Conservation (phyloP, 30 jellyfish, hydroid and myxozoan species). For the Cassiopea andromeda region DNA sequence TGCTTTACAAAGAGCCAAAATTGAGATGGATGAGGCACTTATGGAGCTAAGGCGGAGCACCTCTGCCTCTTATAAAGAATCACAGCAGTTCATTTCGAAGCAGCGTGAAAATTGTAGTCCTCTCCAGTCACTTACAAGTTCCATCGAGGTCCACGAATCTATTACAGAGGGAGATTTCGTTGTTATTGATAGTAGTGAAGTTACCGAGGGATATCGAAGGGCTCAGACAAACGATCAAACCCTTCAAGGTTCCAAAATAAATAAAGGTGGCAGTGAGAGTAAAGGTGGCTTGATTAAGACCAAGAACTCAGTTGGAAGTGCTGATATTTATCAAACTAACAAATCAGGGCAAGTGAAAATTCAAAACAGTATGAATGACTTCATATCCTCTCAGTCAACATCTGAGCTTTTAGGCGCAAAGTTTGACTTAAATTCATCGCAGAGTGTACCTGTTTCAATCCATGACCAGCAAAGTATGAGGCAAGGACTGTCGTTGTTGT, state of each 20-base stretch:
- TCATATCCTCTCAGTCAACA: neutral
- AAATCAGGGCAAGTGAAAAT: neutral
- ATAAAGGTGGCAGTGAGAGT: neutral
- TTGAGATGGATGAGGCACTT: conserved; percentile 66
- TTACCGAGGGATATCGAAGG: neutral
- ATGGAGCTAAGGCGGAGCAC: conserved; percentile 58
- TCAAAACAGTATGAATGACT: neutral
- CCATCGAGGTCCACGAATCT: conserved; percentile 55
- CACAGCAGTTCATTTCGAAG: neutral
- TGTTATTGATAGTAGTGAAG: conserved; percentile 32
- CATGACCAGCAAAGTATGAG: neutral
- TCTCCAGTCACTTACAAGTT: conserved; percentile 51
- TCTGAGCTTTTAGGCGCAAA: neutral
- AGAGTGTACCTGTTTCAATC: neutral
- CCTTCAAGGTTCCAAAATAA: neutral
- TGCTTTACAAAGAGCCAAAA: conserved; percentile 55
- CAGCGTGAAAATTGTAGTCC: conserved; percentile 49
- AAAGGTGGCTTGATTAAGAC: neutral
- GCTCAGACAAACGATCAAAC: neutral
- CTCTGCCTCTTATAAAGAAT: conserved; percentile 17
- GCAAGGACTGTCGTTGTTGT: neutral
- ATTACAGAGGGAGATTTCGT: conserved; percentile 67
- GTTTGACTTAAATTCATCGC: neutral
- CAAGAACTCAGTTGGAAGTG: neutral
- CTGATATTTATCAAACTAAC: neutral